A percentile compares a stretch with the other conserved stretches of the same genome.
Evolutionary conservation across 1,140 invertebrate genomes (phyloP).

Genomic region (Megathymus violae): DNA sequence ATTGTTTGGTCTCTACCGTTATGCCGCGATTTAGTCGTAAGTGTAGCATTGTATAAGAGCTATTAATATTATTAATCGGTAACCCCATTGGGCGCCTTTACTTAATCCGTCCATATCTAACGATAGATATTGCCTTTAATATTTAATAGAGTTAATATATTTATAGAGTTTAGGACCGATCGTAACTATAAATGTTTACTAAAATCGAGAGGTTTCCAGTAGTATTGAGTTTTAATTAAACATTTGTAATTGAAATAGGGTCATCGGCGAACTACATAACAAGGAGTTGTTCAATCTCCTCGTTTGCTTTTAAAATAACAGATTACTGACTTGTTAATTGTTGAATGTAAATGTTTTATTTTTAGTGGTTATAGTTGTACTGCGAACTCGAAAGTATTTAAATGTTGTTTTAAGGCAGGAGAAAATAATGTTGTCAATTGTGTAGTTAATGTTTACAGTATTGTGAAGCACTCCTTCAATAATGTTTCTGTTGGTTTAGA

Average conservation of each 20-base stretch:
- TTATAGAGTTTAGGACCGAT: constrained; percentile 79
- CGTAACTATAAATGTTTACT: constrained; percentile 68
- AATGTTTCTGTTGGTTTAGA: constrained; percentile 23
- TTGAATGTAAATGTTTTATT: constrained; percentile 65
- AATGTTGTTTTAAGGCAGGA: constrained; percentile 48
- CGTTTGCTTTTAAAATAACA: constrained; percentile 41
- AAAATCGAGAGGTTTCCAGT: constrained; percentile 67
- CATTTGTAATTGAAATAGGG: constrained; percentile 21
- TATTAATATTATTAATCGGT: constrained; percentile 81
- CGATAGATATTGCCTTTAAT: constrained; percentile 83
- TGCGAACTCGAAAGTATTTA: constrained; percentile 50
- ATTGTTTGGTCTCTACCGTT: constrained; percentile 63
- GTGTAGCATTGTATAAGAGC: constrained; percentile 67
- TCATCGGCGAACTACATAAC: neutral
- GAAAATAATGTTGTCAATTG: constrained; percentile 47
- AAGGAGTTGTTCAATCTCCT: neutral
- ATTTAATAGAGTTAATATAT: constrained; percentile 83
- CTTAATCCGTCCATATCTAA: constrained; percentile 83
- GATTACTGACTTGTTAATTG: constrained; percentile 56
- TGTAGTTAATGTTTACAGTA: constrained; percentile 57
- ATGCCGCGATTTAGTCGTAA: constrained; percentile 64
- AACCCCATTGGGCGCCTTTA: constrained; percentile 82
- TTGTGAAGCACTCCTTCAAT: constrained; percentile 47
- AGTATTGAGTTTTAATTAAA: constrained; percentile 65
- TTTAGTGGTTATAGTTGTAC: constrained; percentile 52